Conservation (phyloP, 2,888 invertebrate genomes). For the Tenthredo amoena region DNA sequence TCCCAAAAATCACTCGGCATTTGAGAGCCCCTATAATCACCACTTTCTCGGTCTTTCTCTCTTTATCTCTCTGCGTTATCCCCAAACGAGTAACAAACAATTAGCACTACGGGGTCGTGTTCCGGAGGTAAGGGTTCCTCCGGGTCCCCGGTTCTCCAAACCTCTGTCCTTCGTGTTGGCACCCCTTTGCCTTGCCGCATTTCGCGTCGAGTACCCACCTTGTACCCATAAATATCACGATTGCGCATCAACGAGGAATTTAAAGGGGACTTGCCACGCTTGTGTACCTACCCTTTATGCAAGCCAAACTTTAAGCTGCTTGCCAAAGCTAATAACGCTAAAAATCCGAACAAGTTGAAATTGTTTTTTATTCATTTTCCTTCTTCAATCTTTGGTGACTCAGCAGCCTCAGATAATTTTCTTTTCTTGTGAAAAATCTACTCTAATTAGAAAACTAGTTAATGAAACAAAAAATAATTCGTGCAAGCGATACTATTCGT, state of each 20-base stretch:
- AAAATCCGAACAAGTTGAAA: not conserved
- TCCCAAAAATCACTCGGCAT: conserved; percentile 30
- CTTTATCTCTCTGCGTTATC: conserved; percentile 39
- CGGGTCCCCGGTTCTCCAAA: conserved; percentile 20
- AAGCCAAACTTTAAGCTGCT: conserved; percentile 17
- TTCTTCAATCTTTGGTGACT: not conserved
- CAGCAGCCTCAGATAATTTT: not conserved
- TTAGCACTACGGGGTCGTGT: conserved; percentile 47
- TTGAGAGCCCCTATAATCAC: conserved; percentile 50
- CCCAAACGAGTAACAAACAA: conserved; percentile 46
- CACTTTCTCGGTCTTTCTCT: conserved; percentile 24
- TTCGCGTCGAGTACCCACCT: conserved; percentile 26
- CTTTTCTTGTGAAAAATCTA: not conserved
- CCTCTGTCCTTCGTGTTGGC: conserved; percentile 39
- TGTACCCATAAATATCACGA: conserved; percentile 42
- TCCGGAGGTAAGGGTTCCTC: conserved; percentile 42
- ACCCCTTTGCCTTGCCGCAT: conserved; percentile 19
- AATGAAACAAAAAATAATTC: not conserved
- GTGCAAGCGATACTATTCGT: not conserved
- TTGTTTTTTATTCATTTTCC: not conserved
- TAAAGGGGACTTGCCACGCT: conserved; percentile 38
- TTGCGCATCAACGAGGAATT: conserved; percentile 38
- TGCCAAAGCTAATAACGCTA: not conserved
- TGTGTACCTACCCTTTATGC: not conserved
- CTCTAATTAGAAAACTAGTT: not conserved